Evolutionary conservation across 2,113 vertebrate genomes (phyloP), one percentile per base, ranked within the genome.

Genomic region (Himantopus leucocephalus): DNA sequence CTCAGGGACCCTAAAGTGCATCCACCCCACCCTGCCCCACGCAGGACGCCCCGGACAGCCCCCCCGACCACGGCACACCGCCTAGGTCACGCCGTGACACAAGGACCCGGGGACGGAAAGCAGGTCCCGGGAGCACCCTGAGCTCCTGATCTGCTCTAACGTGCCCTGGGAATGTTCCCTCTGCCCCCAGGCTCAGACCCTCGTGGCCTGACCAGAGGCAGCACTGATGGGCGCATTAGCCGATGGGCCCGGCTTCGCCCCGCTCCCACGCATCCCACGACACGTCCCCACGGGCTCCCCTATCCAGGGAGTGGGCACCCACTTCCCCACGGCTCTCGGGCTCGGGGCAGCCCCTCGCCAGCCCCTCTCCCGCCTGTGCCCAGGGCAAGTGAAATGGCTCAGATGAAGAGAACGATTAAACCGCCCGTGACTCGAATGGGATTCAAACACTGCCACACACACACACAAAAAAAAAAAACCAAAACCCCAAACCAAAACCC

Each of bases 41-140:
- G 14, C 16, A 24, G 45, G 24, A 63, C 8, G 4, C 17, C 13
- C 20, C 3, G 24, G 8, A 6, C 17, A 23, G 45, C 18, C 2
- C 5, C 8, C 24, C 5, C 34, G 8, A 7, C 19, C 13, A 5
- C 1, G 4, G 12, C 23, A 41, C 52, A 30, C 4, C 1, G 2
- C 22, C 45, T 59, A 19, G 16, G 6, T 37, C 17, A 22, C 20
- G 32, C 29, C 32, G 19, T 18, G 45, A 27, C 60, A 53, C 59
- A 79, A 37, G 19, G 53, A 45, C 23, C 9, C 5, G 5, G 45
- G 19, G 48, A 64, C 48, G 71, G 10, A 26, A 24, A 45, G 41
- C 10, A 4, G 60, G 48, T 39, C 21, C 9, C 8, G 9, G 20
- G 20, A 58, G 41, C 47, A 58, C 24, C 22, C 37, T 39, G 37